phyloP scores from a whole-genome alignment of 92 coral and sea anemone genomes.

The Epizoanthus stellaris region DNA sequence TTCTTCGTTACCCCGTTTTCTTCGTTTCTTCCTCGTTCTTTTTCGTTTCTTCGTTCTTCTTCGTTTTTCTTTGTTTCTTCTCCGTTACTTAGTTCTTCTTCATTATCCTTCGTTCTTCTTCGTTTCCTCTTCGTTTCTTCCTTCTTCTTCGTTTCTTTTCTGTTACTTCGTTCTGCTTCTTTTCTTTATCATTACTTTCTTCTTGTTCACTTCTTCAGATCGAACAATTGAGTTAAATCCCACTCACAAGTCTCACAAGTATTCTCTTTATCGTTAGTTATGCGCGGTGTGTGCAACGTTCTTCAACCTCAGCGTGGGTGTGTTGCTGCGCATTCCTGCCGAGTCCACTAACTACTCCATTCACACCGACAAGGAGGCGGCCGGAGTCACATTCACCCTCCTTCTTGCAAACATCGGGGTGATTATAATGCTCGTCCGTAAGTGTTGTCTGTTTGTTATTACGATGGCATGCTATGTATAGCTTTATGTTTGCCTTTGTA shows the following conservation, averaged over 20 bases:
- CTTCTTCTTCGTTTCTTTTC: too few relatives aligned
- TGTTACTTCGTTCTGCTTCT: too few relatives aligned
- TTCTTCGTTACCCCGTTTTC: background rate
- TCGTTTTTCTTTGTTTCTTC: too few relatives aligned
- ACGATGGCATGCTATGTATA: too few relatives aligned
- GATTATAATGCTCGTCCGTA: slow-evolving; percentile 65
- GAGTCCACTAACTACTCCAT: slow-evolving; percentile 72
- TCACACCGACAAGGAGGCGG: slow-evolving; percentile 74
- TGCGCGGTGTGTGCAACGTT: slow-evolving; percentile 72
- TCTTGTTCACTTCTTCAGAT: background rate
- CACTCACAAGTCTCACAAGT: background rate
- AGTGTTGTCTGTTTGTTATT: slow-evolving; percentile 12
- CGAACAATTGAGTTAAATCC: background rate
- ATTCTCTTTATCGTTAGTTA: slow-evolving; percentile 22
- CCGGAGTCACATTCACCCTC: slow-evolving; percentile 70
- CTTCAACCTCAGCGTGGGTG: slow-evolving; percentile 74
- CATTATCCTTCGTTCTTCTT: too few relatives aligned
- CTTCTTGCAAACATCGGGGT: slow-evolving; percentile 71
- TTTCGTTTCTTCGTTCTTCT: background rate
- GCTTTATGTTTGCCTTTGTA: too few relatives aligned
- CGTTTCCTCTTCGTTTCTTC: too few relatives aligned
- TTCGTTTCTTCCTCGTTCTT: background rate
- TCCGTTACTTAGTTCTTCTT: too few relatives aligned
- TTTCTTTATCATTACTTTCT: too few relatives aligned
- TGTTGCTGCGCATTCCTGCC: slow-evolving; percentile 63